Conservation (phyloP, 2,888 invertebrate species). For the Athrips mouffetella region DNA sequence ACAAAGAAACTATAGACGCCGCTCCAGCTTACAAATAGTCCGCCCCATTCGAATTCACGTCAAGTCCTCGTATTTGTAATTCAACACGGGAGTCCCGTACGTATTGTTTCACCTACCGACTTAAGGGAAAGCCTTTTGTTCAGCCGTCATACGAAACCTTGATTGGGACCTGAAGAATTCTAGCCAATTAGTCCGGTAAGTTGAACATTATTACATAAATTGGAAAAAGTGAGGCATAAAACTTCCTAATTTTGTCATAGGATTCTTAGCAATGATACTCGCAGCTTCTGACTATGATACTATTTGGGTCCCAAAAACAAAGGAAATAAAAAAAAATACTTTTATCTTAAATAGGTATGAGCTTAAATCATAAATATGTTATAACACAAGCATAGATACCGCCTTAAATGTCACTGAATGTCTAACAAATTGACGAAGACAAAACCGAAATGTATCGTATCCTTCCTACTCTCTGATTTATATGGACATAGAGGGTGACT, state of each 20-base stretch:
- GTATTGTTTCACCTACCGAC: constrained; percentile 69
- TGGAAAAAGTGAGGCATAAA: constrained; percentile 1
- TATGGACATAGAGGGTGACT: not conserved
- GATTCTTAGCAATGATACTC: no score
- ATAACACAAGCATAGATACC: not conserved
- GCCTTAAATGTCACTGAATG: constrained; percentile 9
- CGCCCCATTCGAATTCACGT: constrained; percentile 70
- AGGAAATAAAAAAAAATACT: no score
- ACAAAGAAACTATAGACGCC: constrained; percentile 47
- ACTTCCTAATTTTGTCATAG: constrained; percentile 2
- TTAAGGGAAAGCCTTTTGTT: constrained; percentile 44
- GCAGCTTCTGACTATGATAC: no score
- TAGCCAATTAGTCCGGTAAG: constrained; percentile 24
- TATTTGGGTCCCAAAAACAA: no score
- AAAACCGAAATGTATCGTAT: constrained; percentile 4
- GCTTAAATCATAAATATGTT: not conserved
- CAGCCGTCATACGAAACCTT: constrained; percentile 37
- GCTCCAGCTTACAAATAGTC: constrained; percentile 41
- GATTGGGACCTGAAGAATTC: constrained; percentile 33
- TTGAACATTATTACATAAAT: not conserved
- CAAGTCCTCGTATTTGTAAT: constrained; percentile 72
- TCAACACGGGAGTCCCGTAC: constrained; percentile 60
- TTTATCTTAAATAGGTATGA: not conserved
- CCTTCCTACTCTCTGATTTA: not conserved
- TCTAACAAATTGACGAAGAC: constrained; percentile 11